These are phyloP conservation scores for Platanista minor DNA, from an alignment of 2,113 vertebrate genomes.

Conservation along the genomic window DNA sequence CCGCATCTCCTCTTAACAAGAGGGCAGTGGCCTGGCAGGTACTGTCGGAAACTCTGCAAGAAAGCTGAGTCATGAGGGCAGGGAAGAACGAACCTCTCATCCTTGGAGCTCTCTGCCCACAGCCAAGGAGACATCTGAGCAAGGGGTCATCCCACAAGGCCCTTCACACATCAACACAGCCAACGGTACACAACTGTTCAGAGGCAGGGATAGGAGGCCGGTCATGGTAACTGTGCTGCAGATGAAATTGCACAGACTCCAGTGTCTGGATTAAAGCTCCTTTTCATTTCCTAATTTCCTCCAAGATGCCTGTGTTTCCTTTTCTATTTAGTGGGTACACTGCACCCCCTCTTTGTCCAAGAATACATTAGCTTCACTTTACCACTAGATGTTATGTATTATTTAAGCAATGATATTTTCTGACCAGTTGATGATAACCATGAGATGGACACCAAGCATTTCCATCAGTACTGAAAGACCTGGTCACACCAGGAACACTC, in stretches of 20 bases:
- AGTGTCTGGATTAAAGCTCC: background rate
- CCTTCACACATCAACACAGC: fast-evolving
- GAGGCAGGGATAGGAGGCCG: fast-evolving
- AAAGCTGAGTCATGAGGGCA: background rate
- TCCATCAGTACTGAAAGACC: fast-evolving
- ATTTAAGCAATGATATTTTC: background rate
- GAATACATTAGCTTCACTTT: background rate
- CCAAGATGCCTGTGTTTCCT: background rate
- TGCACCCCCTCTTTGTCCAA: background rate
- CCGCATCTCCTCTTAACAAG: background rate
- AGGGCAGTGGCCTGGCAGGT: fast-evolving
- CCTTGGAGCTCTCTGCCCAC: too few relatives aligned
- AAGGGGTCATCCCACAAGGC: fast-evolving
- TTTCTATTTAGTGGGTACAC: background rate
- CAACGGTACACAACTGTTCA: fast-evolving
- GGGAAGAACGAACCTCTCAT: background rate
- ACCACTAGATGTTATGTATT: background rate
- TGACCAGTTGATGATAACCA: background rate
- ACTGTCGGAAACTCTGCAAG: background rate
- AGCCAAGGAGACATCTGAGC: background rate
- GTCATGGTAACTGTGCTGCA: fast-evolving
- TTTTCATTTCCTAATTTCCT: background rate
- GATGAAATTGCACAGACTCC: fast-evolving
- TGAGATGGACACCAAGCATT: fast-evolving
- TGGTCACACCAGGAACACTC: fast-evolving